These are phyloP conservation scores for Poeciliopsis turrubarensis DNA, from an alignment of 2,113 vertebrate genomes.

Conservation along the genomic window DNA sequence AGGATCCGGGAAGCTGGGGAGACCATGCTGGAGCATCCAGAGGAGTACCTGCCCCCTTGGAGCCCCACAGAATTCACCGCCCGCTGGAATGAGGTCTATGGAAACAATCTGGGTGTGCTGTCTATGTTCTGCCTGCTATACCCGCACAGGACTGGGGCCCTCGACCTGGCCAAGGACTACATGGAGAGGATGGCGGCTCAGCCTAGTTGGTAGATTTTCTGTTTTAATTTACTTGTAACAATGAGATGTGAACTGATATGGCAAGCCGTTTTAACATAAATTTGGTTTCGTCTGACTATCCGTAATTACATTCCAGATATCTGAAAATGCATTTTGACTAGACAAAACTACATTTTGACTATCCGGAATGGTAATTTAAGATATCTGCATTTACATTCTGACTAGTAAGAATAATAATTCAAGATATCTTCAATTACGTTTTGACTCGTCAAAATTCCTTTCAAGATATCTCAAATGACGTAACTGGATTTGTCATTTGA, in stretches of 20 bases:
- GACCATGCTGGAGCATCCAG: slow-evolving; percentile 88
- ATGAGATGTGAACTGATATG: background rate
- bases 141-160: slow-evolving; percentile 90
- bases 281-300: too few relatives aligned
- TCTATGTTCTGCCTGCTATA: slow-evolving; percentile 96
- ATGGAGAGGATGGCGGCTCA: slow-evolving; percentile 99
- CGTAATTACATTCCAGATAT: too few relatives aligned
- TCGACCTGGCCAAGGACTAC: slow-evolving; percentile 91
- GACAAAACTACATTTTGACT: too few relatives aligned
- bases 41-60: slow-evolving; percentile 95
- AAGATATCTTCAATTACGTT: too few relatives aligned
- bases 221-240: slow-evolving; percentile 25
- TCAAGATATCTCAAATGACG: too few relatives aligned
- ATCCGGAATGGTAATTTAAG: too few relatives aligned
- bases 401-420: too few relatives aligned
- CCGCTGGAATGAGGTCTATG: slow-evolving; percentile 98
- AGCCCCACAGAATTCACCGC: slow-evolving; percentile 90
- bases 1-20: slow-evolving; percentile 87
- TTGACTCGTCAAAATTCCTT: too few relatives aligned
- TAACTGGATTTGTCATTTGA: too few relatives aligned
- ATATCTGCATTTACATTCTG: too few relatives aligned
- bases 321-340: too few relatives aligned
- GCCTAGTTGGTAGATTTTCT: slow-evolving; percentile 98
- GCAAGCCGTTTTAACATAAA: too few relatives aligned
- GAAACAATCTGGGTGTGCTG: slow-evolving; percentile 94